Conservation (phyloP, 2,888 invertebrate genomes). For the Eilema caniola region DNA sequence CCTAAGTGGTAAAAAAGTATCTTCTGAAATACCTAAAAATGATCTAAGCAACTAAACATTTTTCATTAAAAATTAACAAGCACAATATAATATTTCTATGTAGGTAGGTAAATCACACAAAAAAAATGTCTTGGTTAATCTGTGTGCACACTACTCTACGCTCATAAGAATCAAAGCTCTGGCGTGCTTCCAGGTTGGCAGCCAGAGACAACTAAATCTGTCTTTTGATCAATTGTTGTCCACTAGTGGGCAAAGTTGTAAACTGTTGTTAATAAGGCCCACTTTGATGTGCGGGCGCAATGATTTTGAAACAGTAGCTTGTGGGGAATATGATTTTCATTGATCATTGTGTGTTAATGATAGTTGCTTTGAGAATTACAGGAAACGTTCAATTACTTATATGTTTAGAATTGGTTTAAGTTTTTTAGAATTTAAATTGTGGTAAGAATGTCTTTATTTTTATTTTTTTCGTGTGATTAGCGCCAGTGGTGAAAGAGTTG, state of each 20-base stretch:
- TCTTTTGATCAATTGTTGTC: constrained; percentile 67
- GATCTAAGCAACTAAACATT: too few species aligned
- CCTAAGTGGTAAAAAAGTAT: too few species aligned
- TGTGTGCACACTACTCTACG: constrained; percentile 53
- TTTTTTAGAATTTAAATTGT: not conserved
- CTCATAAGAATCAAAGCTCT: constrained; percentile 71
- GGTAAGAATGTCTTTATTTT: not conserved
- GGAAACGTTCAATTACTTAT: not conserved
- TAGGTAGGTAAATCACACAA: too few species aligned
- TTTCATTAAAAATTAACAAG: too few species aligned
- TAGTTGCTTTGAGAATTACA: constrained; percentile 27
- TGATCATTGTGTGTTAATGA: constrained; percentile 42
- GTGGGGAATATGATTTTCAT: constrained; percentile 44
- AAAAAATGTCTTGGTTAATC: constrained; percentile 28
- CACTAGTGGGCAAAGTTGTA: constrained; percentile 51
- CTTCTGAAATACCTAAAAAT: too few species aligned
- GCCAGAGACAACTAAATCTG: constrained; percentile 67
- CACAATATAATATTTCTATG: too few species aligned
- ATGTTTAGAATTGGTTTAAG: not conserved
- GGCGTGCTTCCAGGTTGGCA: constrained; percentile 63
- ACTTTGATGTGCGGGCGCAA: constrained; percentile 46
- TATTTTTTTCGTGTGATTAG: too few species aligned
- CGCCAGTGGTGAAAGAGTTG: too few species aligned
- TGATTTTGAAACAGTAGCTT: constrained; percentile 52
- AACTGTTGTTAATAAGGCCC: constrained; percentile 42